phyloP scores from a whole-genome alignment of 1,140 invertebrate species.

The Apis dorsata region DNA sequence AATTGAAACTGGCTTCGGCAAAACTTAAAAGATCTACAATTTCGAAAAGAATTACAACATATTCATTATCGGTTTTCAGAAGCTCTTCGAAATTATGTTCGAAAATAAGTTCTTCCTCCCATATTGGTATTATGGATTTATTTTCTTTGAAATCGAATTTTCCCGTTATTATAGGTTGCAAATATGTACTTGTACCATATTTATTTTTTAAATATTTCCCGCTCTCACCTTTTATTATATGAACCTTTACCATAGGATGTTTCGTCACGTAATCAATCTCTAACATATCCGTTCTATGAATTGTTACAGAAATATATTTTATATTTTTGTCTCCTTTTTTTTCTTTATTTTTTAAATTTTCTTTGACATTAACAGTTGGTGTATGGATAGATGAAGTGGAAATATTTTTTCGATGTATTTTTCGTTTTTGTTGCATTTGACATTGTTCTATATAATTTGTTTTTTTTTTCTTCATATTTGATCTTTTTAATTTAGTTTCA shows the following conservation, averaged over 20 bases:
- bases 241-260: constrained; percentile 78
- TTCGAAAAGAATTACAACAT: constrained; percentile 83
- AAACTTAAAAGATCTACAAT: constrained; percentile 80
- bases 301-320: constrained; percentile 70
- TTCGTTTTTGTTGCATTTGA: neutral
- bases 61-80: constrained; percentile 72
- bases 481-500: neutral
- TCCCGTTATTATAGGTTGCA: constrained; percentile 73
- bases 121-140: constrained; percentile 79
- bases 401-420: neutral
- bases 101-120: constrained; percentile 85
- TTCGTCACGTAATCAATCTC: constrained; percentile 72
- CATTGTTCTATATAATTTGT: neutral
- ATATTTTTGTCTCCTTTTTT: constrained; percentile 38
- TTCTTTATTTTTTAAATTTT: constrained; percentile 56
- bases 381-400: neutral
- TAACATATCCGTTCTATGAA: constrained; percentile 72
- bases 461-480: neutral
- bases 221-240: constrained; percentile 70
- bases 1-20: constrained; percentile 71
- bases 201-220: constrained; percentile 72
- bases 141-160: constrained; percentile 75
- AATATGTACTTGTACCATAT: constrained; percentile 37
- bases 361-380: neutral
- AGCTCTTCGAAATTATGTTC: constrained; percentile 82